Evolutionary conservation across 2,113 vertebrate genomes (phyloP), one percentile per base, ranked within the genome.

Genomic region (Periophthalmus modestus): DNA sequence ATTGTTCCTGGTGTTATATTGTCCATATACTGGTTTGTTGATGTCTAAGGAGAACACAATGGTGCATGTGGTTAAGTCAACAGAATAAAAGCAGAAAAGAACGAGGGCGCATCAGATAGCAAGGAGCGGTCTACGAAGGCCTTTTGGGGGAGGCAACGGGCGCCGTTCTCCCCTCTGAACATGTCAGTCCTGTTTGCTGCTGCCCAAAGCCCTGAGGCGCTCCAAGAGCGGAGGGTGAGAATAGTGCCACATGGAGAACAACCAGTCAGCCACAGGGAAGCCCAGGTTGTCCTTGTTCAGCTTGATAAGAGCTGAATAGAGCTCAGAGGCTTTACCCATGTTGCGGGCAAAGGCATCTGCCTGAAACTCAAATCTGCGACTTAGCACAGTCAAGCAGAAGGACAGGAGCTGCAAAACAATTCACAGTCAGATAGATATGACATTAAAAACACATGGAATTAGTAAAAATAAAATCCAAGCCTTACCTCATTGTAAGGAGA

Each of bases 191-290:
- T 96, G 94, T 82, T 98, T 98, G 85, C 88, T 47, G 46, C 74
- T 94, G 87, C 95, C 96, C 75, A 99, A 89, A 15, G 96, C 97
- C 87, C 96, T 93, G 77, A 99, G 96, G 86, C 98, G 96, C 93
- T 99, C 98, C 84, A 99, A 92, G 54, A 99, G 95, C 0, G 98
- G 97, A 55, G 98, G 98, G 84, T 99, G 98, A 47, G 98, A 99
- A 81, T 99, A 99, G 91, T 99, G 98, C 97, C 98, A 99, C 95
- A 96, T 98, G 43, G 98, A 99, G 91, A 98, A 99, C 71, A 99
- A 89, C 97, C 97, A 98, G 89, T 99, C 98, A 66, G 98, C 98
- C 73, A 99, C 97, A 0, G 98, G 97, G 84, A 99, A 98, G 79
- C 98, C 98, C 86, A 99, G 92, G 90, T 99, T 99, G 91, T 99